phyloP scores from a whole-genome alignment of 2,113 vertebrate genomes.

The Polypterus senegalus region DNA sequence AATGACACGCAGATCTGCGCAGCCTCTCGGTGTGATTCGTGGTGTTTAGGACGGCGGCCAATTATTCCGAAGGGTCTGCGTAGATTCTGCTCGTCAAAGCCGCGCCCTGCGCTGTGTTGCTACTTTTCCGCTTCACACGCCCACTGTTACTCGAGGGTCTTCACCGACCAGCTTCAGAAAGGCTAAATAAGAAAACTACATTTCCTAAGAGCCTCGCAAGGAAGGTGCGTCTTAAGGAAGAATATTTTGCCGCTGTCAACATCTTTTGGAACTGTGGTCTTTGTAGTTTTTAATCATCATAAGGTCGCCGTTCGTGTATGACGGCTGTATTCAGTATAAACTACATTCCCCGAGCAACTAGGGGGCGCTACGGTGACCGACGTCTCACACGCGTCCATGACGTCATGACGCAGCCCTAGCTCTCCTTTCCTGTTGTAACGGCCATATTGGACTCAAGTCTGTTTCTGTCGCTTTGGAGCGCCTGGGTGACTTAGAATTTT shows the following conservation, averaged over 20 bases:
- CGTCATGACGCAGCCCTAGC: constrained; percentile 36
- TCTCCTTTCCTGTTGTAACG: constrained; percentile 34
- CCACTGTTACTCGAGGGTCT: no score
- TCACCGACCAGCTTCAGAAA: no score
- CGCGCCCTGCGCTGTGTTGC: no score
- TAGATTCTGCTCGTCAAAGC: no score
- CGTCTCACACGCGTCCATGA: constrained; percentile 5
- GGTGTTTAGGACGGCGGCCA: no score
- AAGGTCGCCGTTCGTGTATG: constrained; percentile 36
- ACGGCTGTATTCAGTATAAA: constrained; percentile 30
- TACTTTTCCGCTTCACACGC: no score
- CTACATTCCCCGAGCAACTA: constrained; percentile 37
- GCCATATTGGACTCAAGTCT: constrained; percentile 69
- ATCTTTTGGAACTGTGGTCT: not conserved
- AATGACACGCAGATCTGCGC: no score
- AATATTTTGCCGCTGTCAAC: not conserved
- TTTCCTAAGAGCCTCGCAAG: not conserved
- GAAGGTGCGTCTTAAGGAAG: not conserved
- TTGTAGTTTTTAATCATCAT: constrained; percentile 26
- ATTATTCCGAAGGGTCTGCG: no score
- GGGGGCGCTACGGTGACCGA: not conserved
- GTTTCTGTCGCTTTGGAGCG: constrained; percentile 35
- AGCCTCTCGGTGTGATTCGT: no score
- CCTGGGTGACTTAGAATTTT: constrained; percentile 37
- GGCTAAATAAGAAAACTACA: not conserved